Percentiles rank a stretch among this genome's conserved stretches.
Conservation (phyloP, 1,140 invertebrate genomes). For the Galleria mellonella region DNA sequence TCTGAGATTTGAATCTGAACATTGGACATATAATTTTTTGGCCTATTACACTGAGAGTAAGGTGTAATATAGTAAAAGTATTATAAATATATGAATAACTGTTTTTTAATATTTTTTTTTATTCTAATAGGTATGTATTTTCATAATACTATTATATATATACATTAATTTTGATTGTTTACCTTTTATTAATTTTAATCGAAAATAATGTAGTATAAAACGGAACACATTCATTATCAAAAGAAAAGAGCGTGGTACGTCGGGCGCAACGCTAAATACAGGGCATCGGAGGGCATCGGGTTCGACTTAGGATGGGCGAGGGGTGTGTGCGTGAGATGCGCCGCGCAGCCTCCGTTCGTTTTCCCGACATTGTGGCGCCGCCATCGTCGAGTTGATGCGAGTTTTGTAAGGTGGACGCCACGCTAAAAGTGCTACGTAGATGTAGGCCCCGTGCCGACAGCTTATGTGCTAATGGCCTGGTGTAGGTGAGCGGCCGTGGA, state of each 20-base stretch:
- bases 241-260: conserved; percentile 1
- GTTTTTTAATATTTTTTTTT: no score
- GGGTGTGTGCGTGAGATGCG: conserved; percentile 56
- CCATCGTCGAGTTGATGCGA: conserved; percentile 42
- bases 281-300: conserved; percentile 11
- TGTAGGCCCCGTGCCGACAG: conserved; percentile 38
- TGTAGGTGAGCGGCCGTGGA: conserved; percentile 66
- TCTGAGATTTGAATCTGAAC: no score
- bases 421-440: conserved; percentile 28
- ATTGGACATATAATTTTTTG: no score
- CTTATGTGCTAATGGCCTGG: conserved; percentile 45
- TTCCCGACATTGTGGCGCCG: conserved; percentile 40
- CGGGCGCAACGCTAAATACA: no score
- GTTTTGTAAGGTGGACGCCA: conserved; percentile 36
- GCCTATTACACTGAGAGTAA: no score
- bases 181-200: no score
- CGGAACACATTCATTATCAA: conserved; percentile 6
- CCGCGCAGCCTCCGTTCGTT: conserved; percentile 57
- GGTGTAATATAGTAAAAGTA: no score
- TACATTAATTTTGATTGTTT: no score
- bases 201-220: no score
- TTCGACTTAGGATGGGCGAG: conserved; percentile 38
- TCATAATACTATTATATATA: no score
- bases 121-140: no score
- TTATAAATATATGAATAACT: no score